A percentile compares a stretch with the other conserved stretches of the same genome.
Conservation (phyloP, 2,888 invertebrate genomes). For the Dasypogon diadema region DNA sequence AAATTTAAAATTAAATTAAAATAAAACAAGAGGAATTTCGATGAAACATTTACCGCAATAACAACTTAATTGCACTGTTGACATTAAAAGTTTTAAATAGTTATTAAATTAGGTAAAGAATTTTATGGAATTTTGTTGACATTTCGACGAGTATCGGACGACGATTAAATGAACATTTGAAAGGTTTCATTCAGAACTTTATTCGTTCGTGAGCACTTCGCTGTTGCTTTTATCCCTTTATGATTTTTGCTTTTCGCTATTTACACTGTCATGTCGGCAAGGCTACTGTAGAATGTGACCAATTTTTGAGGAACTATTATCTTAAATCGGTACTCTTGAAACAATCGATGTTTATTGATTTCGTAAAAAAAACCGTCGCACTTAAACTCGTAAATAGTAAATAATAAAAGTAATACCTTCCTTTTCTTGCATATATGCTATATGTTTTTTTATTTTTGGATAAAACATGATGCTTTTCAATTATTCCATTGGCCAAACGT, state of each 20-base stretch:
- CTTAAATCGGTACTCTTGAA: no score
- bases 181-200: constrained; percentile 19
- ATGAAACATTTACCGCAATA: constrained; percentile 24
- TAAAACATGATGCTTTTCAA: no score
- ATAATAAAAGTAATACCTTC: no score
- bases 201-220: neutral
- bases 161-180: neutral
- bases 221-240: neutral
- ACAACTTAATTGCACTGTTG: constrained; percentile 38
- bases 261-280: no score
- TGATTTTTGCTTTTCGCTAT: neutral
- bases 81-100: constrained; percentile 42
- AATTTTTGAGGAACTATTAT: no score
- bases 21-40: neutral
- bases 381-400: no score
- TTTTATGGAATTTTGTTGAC: constrained; percentile 34
- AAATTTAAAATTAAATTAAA: constrained; percentile 14
- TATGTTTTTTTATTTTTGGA: no score
- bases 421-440: no score
- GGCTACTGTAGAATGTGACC: no score
- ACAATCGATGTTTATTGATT: no score
- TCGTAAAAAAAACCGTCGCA: no score
- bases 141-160: neutral
- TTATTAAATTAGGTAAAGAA: constrained; percentile 15
- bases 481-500: no score